Conservation (phyloP, 2,797 vertebrate genomes). For the Tachyglossus aculeatus region DNA sequence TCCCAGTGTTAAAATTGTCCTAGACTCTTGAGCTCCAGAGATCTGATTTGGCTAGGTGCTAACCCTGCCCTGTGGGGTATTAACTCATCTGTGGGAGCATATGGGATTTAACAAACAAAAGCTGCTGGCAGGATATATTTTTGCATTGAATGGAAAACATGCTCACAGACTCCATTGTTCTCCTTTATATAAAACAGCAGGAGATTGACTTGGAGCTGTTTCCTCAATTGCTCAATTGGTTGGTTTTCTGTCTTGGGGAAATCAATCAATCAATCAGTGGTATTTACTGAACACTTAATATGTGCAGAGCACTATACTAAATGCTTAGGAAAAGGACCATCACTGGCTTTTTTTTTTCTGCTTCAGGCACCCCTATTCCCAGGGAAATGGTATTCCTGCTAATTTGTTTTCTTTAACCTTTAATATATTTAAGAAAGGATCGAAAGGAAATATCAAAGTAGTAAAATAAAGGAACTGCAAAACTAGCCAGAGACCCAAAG, state of each 20-base stretch:
- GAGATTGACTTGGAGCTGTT: constrained; percentile 33
- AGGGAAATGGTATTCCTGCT: constrained; percentile 60
- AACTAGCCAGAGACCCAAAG: constrained; percentile 21
- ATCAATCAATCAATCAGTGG: no score
- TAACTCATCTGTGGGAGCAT: constrained; percentile 63
- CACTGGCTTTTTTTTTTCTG: constrained; percentile 62
- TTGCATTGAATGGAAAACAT: constrained; percentile 53
- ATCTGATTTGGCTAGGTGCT: constrained; percentile 50
- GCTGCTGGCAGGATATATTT: constrained; percentile 39
- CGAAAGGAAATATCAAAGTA: constrained; percentile 44
- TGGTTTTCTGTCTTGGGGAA: constrained; percentile 44
- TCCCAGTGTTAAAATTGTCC: constrained; percentile 44
- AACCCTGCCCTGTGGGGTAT: constrained; percentile 19
- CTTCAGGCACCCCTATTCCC: constrained; percentile 51
- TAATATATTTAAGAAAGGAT: constrained; percentile 73
- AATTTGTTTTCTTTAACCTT: constrained; percentile 71
- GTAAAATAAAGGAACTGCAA: constrained; percentile 44
- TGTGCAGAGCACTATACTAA: no score
- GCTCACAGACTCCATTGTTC: constrained; percentile 21
- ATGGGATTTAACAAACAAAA: constrained; percentile 61
- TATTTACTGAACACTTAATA: no score
- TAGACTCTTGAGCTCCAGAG: constrained; percentile 28
- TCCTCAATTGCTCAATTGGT: constrained; percentile 25
- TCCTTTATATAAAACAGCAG: constrained; percentile 36
- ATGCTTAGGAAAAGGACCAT: constrained; percentile 57